Evolutionary conservation across 2,113 vertebrate species (phyloP).

Genomic region (Tauraco erythrolophus): DNA sequence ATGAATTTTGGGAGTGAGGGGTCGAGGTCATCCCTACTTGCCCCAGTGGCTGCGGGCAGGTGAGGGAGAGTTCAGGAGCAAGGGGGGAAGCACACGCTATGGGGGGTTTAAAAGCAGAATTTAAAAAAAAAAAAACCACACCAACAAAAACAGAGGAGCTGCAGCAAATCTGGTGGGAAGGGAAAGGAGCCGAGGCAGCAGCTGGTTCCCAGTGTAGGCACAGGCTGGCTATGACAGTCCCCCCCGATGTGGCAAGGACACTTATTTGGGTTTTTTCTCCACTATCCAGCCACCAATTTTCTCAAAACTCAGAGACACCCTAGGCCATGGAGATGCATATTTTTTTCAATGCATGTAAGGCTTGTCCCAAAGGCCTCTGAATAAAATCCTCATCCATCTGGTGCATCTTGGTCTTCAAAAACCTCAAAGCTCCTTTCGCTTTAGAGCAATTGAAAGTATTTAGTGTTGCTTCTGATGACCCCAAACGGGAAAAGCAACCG

Average conservation of each 20-base stretch:
- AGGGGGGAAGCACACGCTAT: neutral
- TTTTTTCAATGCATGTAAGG: fast-evolving
- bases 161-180: neutral
- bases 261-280: fast-evolving
- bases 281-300: neutral
- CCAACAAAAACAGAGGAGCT: neutral
- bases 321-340: fast-evolving
- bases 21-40: neutral
- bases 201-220: fast-evolving
- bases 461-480: neutral
- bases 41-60: fast-evolving
- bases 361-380: neutral
- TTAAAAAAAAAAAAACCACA: neutral
- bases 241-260: fast-evolving
- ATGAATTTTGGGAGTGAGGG: neutral
- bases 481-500: neutral
- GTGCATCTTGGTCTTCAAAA: neutral
- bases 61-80: slow-evolving; percentile 8
- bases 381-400: neutral
- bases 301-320: neutral
- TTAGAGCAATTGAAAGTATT: neutral
- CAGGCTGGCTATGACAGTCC: neutral
- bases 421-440: neutral
- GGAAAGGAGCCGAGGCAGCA: fast-evolving
- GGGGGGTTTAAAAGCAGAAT: neutral